Base-by-base conservation (phyloP, 2,888 invertebrate species). In the Scaptomyza reducta region DNA sequence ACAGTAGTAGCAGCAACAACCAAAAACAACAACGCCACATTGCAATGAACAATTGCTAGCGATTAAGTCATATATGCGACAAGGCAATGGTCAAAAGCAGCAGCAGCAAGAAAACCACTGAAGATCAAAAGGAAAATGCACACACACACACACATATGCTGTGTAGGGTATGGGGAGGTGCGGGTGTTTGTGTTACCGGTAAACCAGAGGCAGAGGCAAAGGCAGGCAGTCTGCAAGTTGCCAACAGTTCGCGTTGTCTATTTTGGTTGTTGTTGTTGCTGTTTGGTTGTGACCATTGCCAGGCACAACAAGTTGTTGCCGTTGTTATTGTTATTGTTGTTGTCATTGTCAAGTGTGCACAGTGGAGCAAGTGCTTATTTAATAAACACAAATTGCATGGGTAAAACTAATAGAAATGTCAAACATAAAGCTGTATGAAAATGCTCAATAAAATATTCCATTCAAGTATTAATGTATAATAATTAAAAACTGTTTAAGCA, bases 61-160 rank as follows among this genome's bases (percentile, higher is more conserved):
- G 87, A 85, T 84, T 84, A 84, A 84, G 84, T 87, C 85, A 84
- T 83, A 83, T 77, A 53, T 70, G 81, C 66, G 60, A 63, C 70
- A 74, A 69, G 69, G 68, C 75, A 62, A 51, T 71, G 69, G 53
- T 55, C 76, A 73, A 42, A 49, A 42, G 44, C 58, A 16, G 46
- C 58, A 54, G 62, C 45, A 27, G 44, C 53, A 33, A 6, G 31
- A 61, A 16, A 11, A 22, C 16, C 16, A 46, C 40, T 25, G 31
- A 44, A 54, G 58, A 65, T 64, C 60, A 49, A 53, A 53, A 54
- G 46, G 50, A 41, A 35, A 38, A 14, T 5, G 13, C 14, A 38
- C 35, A 35, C 35, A 35, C 35, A 35, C n/a, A 35, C 35, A 35
- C n/a, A 35, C 6, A 1, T n/a, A n/a, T n/a, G 2, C 10, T 14